Base-by-base conservation (phyloP, 2,113 vertebrate species). In the Condylura cristata region DNA sequence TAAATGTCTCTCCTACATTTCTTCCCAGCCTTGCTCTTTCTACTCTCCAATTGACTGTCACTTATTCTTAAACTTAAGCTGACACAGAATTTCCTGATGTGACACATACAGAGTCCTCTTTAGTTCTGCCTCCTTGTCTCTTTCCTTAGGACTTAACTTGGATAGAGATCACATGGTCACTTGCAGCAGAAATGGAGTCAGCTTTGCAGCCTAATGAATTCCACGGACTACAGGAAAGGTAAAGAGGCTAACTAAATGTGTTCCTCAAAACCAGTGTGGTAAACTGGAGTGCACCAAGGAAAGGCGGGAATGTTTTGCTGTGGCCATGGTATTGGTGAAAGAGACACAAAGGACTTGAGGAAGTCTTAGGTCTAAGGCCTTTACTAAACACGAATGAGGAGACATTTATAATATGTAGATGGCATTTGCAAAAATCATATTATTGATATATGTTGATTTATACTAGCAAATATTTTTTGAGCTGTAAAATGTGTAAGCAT, bases 401-500 rank as follows among this genome's bases (percentile, higher is more conserved):
- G 1, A 39, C 26, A 53, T 34, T 41, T 26, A 63, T 41, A 24
- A 34, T 70, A 28, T 24, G 22, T 17, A 79, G 26, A 41, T 6
- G 48, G 30, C 39, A 51, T 65, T 46, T 75, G 11, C 60, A 68
- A 37, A n/a, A 53, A 41, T 14, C n/a, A n/a, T n/a, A n/a, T 48
- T 4, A n/a, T 37, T 9, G 13, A 22, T 58, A 56, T 9, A 86
- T 34, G 24, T 28, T 74, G 11, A 70, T 87, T 90, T 74, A 58
- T 63, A 85, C 32, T 30, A 63, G 51, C n/a, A 82, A 86, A 84
- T 4, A 17, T 51, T 83, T 84, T 86, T 85, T 72, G 39, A 70
- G 28, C 41, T 95, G 17, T 61, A 89, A 84, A 91, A 56, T 76
- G 39, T 32, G n/a, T 44, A 44, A 37, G 48, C 91, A 79, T 93